These are phyloP conservation scores for Hyperoplus immaculatus DNA, from an alignment of 2,797 vertebrate species.

Conservation along the genomic window DNA sequence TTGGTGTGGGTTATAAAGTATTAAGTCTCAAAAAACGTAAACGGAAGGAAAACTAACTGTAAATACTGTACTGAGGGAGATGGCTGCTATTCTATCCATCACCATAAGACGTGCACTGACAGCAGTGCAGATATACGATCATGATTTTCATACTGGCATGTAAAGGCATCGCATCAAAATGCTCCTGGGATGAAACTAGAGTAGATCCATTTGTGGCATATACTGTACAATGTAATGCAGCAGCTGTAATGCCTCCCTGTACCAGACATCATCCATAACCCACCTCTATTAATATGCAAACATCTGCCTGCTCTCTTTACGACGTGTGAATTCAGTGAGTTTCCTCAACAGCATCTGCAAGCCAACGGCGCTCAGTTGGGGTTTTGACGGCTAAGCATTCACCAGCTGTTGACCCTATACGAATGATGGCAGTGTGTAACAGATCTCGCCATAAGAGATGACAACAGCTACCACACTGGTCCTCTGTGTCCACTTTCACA, in stretches of 20 bases:
- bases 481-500: conserved; percentile 66
- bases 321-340: conserved; percentile 72
- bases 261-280: conserved; percentile 63
- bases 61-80: neutral
- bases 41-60: neutral
- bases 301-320: conserved; percentile 80
- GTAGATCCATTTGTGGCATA: conserved; percentile 68
- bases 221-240: conserved; percentile 66
- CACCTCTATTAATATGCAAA: conserved; percentile 82
- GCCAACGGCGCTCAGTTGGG: conserved; percentile 68
- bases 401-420: conserved; percentile 79
- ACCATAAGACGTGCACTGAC: conserved; percentile 19
- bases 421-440: conserved; percentile 64
- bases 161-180: conserved; percentile 62
- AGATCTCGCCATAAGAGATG: conserved; percentile 58
- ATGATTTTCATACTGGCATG: conserved; percentile 47
- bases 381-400: conserved; percentile 73
- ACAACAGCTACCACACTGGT: conserved; percentile 65
- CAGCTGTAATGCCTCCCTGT: conserved; percentile 71
- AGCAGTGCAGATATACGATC: conserved; percentile 30
- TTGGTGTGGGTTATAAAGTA: neutral
- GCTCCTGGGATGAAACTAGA: conserved; percentile 66
- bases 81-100: neutral
- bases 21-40: neutral
- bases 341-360: conserved; percentile 75